Evolutionary conservation across 64 coral and sea anemone genomes (phyloP), one percentile per base, ranked within the genome.

Genomic region (Montipora capricornis): DNA sequence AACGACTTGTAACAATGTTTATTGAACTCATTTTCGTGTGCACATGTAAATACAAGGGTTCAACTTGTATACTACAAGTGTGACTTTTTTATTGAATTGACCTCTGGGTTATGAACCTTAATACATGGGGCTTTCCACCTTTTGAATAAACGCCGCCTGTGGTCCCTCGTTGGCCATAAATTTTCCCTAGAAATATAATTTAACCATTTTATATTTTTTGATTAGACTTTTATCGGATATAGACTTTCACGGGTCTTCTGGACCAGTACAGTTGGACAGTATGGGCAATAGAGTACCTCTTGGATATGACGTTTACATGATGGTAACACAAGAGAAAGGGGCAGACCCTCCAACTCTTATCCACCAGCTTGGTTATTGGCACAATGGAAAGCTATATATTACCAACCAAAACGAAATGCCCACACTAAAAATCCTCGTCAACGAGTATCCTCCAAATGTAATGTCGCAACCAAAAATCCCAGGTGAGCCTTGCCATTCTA

Each of bases 371-470:
- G 96, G 89, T 13, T 20, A 83, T 70, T 98, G 96, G 96, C 76
- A 78, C 79, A 90, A 93, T 19, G 52, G 48, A 13, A 59, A 51
- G 44, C 74, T 98, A 9, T 49, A 9, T 0, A 7, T 88, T 5
- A 60, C 66, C 13, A 15, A 26, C 4, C 60, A 88, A 47, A 82
- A 16, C 1, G 47, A 84, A 24, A 59, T 44, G 58, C 92, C 88
- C 14, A 76, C 8, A 13, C 89, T 95, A 53, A 90, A 87, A 20
- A 93, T 93, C 59, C 89, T 98, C 17, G 60, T 98, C 8, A 95
- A 98, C 69, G 89, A 92, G 74, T 98, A 98, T 26, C 93, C 96
- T 0, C 96, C 96, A 4, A 98, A 92, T 49, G 82, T 98, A 0
- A 95, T 97, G 89, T 91, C 96, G 1, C 29, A 95, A 20, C 82